Evolutionary conservation across 2,113 vertebrate genomes (phyloP), one percentile per base, ranked within the genome.

Genomic region (Colistium nudipinnis): DNA sequence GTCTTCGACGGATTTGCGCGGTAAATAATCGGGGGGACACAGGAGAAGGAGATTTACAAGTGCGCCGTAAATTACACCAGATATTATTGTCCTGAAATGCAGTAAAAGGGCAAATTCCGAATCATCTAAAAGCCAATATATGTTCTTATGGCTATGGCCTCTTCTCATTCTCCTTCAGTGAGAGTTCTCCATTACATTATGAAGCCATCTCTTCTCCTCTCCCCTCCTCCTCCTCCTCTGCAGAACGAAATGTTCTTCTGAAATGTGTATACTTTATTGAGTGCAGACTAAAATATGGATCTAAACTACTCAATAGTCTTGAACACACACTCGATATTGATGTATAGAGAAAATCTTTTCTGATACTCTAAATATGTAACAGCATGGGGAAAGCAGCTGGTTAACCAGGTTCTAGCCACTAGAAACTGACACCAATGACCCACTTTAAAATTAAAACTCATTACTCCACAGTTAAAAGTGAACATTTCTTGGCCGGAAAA

Each of bases 121-220:
- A 86, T 87, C 75, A 88, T 82, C 86, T 86, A 85, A 90, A 86
- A 88, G 87, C 81, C 76, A 62, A 65, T 80, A 70, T 86, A 87
- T 84, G 65, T 78, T 36, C 54, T 83, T 74, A 74, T 13, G 35
- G 67, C 68, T 45, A 45, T 45, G 6, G 44, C 64, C 35, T 35
- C 65, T 28, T 41, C 51, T 60, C 22, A 66, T 65, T 57, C 38
- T 56, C 48, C n/a, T 59, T 62, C 54, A 17, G 70, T 64, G 43
- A 6, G 9, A 5, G 47, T 62, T 66, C 38, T 9, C 74, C 76
- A 84, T 87, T 84, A 81, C 76, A 83, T 81, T 80, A 88, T 71
- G 55, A 78, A 65, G 51, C 60, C 41, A 45, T 62, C 22, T 10
- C 25, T 28, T 13, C 69, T 64, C 24, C 53, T 17, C 25, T 30